Evolutionary conservation across 2,888 invertebrate genomes (phyloP), one percentile per base, ranked within the genome.

Genomic region (Drosophila infuscata): DNA sequence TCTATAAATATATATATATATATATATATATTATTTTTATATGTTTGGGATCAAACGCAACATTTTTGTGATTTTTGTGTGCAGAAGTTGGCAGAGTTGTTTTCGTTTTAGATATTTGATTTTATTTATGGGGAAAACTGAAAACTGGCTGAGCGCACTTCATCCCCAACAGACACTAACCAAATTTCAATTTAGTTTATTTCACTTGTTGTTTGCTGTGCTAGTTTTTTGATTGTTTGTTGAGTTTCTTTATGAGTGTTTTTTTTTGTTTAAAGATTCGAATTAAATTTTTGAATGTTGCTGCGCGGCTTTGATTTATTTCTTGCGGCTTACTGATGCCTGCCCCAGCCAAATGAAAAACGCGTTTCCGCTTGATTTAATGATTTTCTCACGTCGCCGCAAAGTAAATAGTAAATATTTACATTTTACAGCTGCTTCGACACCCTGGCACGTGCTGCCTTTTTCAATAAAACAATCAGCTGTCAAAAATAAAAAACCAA

Each of bases 401-500:
- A 35, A 77, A 76, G 84, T 76, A 74, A 84, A 84, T 69, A 80
- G 71, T 78, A 82, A 85, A 86, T 85, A 85, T 87, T 87, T 85
- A 79, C 82, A 62, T 58, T 71, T 51, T 51, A 59, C 78, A 74
- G 75, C 77, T 79, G 79, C 49, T 67, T 57, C 53, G 71, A 49
- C 80, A 62, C 78, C 81, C 61, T 48, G 75, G n/a, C 78, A 35
- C 70, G 69, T 73, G 71, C 71, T 74, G 64, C 73, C 70, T 74
- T 83, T 80, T 83, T 83, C 79, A 79, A 86, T 83, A 76, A 81
- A 86, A 86, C 84, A 84, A 86, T 86, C 83, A 79, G 49, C 71
- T 74, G 86, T 74, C 79, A 76, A 74, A 75, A 81, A 70, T 70
- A 36, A 58, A 12, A 1, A 7, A 2, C 3, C 8, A 46, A 72